phyloP scores from a whole-genome alignment of 2,797 vertebrate genomes.

The Neosilurus hyrtlii region DNA sequence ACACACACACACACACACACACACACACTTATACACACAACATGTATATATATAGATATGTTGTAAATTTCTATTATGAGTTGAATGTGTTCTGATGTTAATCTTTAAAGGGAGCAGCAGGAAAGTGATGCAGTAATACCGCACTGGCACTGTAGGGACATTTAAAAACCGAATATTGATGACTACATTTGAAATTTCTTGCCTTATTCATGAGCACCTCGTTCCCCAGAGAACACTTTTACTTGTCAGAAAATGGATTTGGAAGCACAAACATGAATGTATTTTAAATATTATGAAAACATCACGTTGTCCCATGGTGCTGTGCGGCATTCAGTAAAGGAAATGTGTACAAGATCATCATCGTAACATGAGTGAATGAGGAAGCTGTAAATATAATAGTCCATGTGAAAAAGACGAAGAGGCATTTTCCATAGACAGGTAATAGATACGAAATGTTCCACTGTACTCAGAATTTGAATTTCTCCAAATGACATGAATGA shows the following conservation, averaged over 20 bases:
- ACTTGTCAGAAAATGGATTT: slow-evolving; percentile 4
- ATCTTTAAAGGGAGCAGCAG: not conserved
- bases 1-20: not conserved
- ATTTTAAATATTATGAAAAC: slow-evolving; percentile 13
- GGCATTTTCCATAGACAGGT: not conserved
- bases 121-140: not conserved
- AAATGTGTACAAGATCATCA: not conserved
- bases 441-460: not conserved
- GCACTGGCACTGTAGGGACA: not conserved
- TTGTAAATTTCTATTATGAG: not conserved
- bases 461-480: not conserved
- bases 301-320: not conserved
- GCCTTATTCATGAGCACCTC: not conserved
- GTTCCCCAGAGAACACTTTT: not conserved
- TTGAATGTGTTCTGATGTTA: not conserved
- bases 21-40: not conserved
- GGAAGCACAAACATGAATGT: not conserved
- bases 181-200: not conserved
- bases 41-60: not conserved
- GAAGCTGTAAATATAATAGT: slow-evolving; percentile 12
- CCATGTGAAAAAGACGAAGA: not conserved
- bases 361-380: not conserved
- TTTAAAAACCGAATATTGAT: slow-evolving; percentile 1
- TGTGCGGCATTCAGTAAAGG: not conserved
- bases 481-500: not conserved